phyloP scores from a whole-genome alignment of 2,113 vertebrate species.

The Lamprologus callipterus region DNA sequence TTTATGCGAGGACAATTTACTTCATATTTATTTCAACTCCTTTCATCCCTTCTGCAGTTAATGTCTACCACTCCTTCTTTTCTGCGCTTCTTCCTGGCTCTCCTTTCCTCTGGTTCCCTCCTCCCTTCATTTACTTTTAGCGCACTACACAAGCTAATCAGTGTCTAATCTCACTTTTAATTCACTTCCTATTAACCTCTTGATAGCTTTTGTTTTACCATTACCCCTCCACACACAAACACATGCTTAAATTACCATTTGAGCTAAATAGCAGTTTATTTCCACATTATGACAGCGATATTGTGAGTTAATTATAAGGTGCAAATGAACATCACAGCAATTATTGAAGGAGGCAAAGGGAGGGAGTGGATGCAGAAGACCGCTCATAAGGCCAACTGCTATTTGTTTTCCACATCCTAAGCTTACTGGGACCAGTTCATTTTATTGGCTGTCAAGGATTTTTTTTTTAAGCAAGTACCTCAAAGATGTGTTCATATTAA shows the following conservation, averaged over 20 bases:
- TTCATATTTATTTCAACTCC: not conserved
- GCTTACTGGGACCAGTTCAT: not conserved
- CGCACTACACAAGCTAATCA: slow-evolving; percentile 50
- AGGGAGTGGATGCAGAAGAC: not conserved
- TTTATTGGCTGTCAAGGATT: not conserved
- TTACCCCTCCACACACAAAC: slow-evolving; percentile 40
- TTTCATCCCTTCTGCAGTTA: not conserved
- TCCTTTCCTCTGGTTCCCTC: not conserved
- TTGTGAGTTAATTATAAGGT: slow-evolving; percentile 64
- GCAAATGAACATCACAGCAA: slow-evolving; percentile 37
- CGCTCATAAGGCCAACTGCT: not conserved
- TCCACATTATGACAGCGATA: slow-evolving; percentile 62
- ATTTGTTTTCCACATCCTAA: not conserved
- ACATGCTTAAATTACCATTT: slow-evolving; percentile 60
- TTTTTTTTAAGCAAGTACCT: not conserved
- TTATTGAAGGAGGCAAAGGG: not conserved
- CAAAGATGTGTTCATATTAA: not conserved
- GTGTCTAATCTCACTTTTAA: slow-evolving; percentile 66
- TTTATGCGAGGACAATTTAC: not conserved
- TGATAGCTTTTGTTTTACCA: slow-evolving; percentile 69
- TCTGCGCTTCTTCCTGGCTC: not conserved
- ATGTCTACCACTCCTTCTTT: not conserved
- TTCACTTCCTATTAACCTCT: slow-evolving; percentile 72
- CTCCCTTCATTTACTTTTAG: slow-evolving; percentile 2
- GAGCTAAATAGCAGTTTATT: slow-evolving; percentile 67